Percentiles rank a stretch among this genome's conserved stretches.
phyloP scores from a whole-genome alignment of 2,113 vertebrate species.

The Oncorhynchus tshawytscha region DNA sequence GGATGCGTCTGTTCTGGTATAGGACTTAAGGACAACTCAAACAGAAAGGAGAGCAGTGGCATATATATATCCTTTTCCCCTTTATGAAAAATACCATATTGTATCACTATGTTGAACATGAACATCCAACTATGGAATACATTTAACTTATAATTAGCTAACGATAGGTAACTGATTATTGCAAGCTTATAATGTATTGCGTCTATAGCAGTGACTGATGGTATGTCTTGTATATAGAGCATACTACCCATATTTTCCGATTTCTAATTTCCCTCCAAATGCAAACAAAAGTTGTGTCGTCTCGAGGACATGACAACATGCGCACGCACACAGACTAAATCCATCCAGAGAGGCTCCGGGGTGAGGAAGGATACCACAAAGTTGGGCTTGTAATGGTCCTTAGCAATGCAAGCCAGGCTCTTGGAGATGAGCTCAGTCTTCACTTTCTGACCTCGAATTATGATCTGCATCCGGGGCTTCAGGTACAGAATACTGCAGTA shows the following conservation, averaged over 20 bases:
- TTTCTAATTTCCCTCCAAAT: no score
- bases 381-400: constrained; percentile 85
- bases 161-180: no score
- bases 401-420: constrained; percentile 82
- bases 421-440: constrained; percentile 92
- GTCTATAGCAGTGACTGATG: no score
- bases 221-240: no score
- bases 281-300: neutral
- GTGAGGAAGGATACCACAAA: constrained; percentile 86
- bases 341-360: neutral
- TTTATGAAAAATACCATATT: neutral
- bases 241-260: no score
- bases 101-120: neutral
- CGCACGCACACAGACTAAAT: neutral
- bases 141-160: neutral
- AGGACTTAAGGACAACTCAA: constrained; percentile 43
- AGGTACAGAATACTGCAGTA: constrained; percentile 96
- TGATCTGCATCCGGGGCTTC: constrained; percentile 94
- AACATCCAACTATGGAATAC: neutral
- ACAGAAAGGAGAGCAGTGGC: neutral
- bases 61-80: neutral
- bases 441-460: constrained; percentile 88
- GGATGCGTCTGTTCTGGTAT: constrained; percentile 72
- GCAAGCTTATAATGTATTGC: no score
- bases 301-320: neutral